Base-by-base conservation (phyloP, 1,140 invertebrate genomes). In the Wiebesia pumilae region DNA sequence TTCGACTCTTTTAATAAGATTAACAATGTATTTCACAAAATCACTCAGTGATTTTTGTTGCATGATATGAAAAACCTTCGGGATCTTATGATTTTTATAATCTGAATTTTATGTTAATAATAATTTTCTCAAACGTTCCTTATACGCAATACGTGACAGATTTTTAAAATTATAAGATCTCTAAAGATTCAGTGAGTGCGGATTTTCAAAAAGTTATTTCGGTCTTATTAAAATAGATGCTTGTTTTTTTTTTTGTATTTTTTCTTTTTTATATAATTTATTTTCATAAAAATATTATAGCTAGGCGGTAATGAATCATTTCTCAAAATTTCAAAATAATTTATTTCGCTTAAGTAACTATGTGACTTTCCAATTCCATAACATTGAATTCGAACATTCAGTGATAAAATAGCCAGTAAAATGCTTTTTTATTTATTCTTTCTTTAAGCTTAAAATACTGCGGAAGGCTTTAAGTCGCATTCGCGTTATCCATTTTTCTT, bases 341-440 rank as follows among this genome's bases (percentile, higher is more conserved):
- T 90, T 84, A 85, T 84, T 90, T 85, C 87, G 85, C 86, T 90
- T 91, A 90, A 90, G 87, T 90, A 88, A 84, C 88, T 90, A 89
- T 80, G 10, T 88, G 80, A 88, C 54, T 81, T 86, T 83, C 82
- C 88, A 83, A 80, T 86, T 86, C 38, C 40, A 54, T 73, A 69
- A 33, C 67, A 77, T 81, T 71, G 43, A 75, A 86, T 88, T 88
- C 38, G 73, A 79, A 88, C 84, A 83, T 86, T 79, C 40, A 77
- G 77, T 87, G 47, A 85, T 85, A 47, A 83, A 82, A 78, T 88
- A 77, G 58, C 43, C 73, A 35, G 85, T 88, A 43, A 80, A 54
- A 71, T 77, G 65, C 24, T 85, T 87, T 73, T 69, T 78, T 83
- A 84, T 80, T 83, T 84, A 80, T 69, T 62, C 4, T 62, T 62